Base-by-base conservation (phyloP, 1,140 invertebrate species). In the Drosophila melanica region DNA sequence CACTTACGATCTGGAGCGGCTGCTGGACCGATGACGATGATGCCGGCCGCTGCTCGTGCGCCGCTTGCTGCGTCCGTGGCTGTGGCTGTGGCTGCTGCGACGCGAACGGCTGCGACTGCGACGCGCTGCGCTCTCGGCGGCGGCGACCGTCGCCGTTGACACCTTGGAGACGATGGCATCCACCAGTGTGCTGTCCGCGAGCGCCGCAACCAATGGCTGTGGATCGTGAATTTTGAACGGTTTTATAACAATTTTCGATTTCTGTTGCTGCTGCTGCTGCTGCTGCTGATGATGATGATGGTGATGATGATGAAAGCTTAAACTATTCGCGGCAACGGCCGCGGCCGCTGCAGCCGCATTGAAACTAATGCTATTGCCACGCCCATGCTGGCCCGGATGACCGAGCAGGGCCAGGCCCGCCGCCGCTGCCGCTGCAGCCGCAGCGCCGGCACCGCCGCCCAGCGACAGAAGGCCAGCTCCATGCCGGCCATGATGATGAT, bases 1-100 rank as follows among this genome's bases (percentile, higher is more conserved):
- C 54, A 92, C 92, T 86, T 75, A 90, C 66, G 93, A 93, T 81
- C 87, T 65, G 1, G 93, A 93, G 10, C 91, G 91, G 71, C 92
- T 93, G 63, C 85, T 90, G 16, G 92, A 92, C 42, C 75, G 76
- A 69, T 90, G 84, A 45, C 4, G 20, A 3, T 66, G 74, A 68
- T 89, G 84, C 44, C 77, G 81, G 20, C 79, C 59, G 20, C 58
- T 77, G 63, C 75, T 85, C 11, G 81, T 72, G 45, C 72, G 68
- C 9, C 82, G 63, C 41, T 89, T 87, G 58, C 82, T 79, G 27
- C 79, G 79, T 39, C 82, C 87, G 42, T 72, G 73, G 58, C 82
- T 79, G 27, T 76, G 79, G 39, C 82, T 86, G 42, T 72, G 73
- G 7, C 64, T 73, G 57, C 77, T 79, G 47, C 72, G 71, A 12